phyloP scores from a whole-genome alignment of 1,140 invertebrate genomes.

The Melitaea cinxia region DNA sequence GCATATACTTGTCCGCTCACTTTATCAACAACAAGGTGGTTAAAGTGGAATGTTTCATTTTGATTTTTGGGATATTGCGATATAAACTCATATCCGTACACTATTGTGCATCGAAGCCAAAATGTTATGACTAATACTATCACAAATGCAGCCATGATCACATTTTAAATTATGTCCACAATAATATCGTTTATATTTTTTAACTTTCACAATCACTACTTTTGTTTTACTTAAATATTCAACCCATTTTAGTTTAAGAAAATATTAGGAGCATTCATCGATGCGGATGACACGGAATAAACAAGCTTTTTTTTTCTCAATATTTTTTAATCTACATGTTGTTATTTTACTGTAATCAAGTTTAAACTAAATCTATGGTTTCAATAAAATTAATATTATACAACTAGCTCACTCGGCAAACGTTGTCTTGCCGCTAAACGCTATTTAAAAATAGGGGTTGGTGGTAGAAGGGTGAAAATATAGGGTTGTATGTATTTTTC shows the following conservation, averaged over 20 bases:
- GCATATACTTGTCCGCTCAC: constrained; percentile 86
- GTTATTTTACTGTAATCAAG: too few species aligned
- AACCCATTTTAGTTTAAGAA: constrained; percentile 77
- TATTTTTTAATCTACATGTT: neutral
- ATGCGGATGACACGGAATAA: constrained; percentile 78
- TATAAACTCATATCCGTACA: constrained; percentile 74
- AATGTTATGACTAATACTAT: constrained; percentile 75
- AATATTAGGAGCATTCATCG: constrained; percentile 72
- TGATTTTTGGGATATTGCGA: constrained; percentile 76
- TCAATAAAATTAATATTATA: too few species aligned
- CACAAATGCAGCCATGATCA: constrained; percentile 70
- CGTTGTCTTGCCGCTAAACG: too few species aligned
- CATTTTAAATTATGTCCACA: constrained; percentile 63
- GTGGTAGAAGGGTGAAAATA: too few species aligned
- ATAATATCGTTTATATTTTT: constrained; percentile 49
- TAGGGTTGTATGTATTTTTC: too few species aligned
- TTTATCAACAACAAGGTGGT: constrained; percentile 81
- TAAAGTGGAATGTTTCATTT: constrained; percentile 79
- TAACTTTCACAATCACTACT: constrained; percentile 52
- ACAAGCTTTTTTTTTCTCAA: constrained; percentile 54
- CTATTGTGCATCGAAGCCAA: constrained; percentile 71
- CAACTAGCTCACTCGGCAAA: too few species aligned
- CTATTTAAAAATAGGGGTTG: too few species aligned
- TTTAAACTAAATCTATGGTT: too few species aligned
- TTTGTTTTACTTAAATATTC: constrained; percentile 61